Evolutionary conservation across 2,888 invertebrate genomes (phyloP), one percentile per base, ranked within the genome.

Genomic region (Drosophila kambysellisi): DNA sequence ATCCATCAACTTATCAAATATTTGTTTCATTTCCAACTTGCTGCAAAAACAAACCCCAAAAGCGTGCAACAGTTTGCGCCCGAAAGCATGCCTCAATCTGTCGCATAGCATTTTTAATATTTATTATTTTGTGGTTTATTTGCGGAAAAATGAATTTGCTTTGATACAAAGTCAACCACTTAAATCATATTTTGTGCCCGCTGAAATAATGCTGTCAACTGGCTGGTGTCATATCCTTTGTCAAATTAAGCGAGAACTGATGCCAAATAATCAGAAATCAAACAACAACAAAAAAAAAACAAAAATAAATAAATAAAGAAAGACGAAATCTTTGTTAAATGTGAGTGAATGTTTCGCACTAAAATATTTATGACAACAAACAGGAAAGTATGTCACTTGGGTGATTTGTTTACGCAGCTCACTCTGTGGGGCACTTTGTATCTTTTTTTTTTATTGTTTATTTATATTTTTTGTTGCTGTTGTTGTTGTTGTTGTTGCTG

Each of bases 371-470:
- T 87, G 87, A 87, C 87, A 87, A 76, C 77, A 72, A 84, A 90
- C 90, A 89, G 76, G 59, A 89, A 87, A 84, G 78, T 90, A 56
- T 87, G 87, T 87, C 87, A 90, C 79, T 90, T 69, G 80, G 56
- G 51, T 90, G 88, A 89, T 87, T 87, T 89, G 89, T 87, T 90
- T 90, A 88, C 79, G 73, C 65, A 68, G 81, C 75, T 87, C 90
- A 89, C 68, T 81, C 57, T 71, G 66, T 20, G 68, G 66, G 66
- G 70, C 82, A 84, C 70, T 83, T 70, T 57, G 58, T 33, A 17
- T 50, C 41, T 63, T 77, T 64, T 48, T 52, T 67, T 48, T 48
- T 9, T 43, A 32, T 63, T 76, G 43, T 62, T 50, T 57, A 56
- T 57, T 70, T 75, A 57, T 48, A 57, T 48, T 43, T 8, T 46